These are phyloP conservation scores for Furcifer pardalis DNA, from an alignment of 2,797 vertebrate genomes.

Conservation along the genomic window DNA sequence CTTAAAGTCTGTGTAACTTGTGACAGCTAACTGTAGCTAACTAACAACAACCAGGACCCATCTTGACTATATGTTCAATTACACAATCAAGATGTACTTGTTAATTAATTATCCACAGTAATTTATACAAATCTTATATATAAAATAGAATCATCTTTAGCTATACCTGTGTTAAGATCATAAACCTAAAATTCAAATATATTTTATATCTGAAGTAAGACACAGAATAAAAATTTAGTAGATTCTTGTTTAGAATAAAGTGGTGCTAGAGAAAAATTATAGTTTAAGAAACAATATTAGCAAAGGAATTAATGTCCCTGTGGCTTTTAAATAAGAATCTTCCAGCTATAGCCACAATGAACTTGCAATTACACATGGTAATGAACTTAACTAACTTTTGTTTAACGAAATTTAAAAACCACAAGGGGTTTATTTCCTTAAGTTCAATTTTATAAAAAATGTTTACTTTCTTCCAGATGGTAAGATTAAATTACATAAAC, in stretches of 20 bases:
- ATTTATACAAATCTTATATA: too few relatives aligned
- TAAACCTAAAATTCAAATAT: neutral
- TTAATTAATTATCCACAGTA: too few relatives aligned
- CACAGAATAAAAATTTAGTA: neutral
- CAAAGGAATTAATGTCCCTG: conserved; percentile 43
- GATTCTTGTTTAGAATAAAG: neutral
- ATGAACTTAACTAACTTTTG: conserved; percentile 52
- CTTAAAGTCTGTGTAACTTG: too few relatives aligned
- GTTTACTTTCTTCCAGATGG: conserved; percentile 90
- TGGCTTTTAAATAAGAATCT: conserved; percentile 44
- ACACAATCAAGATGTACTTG: too few relatives aligned
- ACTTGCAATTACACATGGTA: conserved; percentile 58
- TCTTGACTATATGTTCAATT: too few relatives aligned
- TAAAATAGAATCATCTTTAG: too few relatives aligned
- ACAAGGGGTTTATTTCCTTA: conserved; percentile 73
- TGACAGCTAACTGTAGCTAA: too few relatives aligned
- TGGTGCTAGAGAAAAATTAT: neutral
- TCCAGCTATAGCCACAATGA: conserved; percentile 54
- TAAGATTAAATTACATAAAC: conserved; percentile 90
- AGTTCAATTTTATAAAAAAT: conserved; percentile 82
- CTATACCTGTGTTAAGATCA: too few relatives aligned
- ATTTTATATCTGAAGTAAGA: neutral
- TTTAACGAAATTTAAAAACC: conserved; percentile 70
- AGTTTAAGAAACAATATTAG: neutral
- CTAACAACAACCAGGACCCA: too few relatives aligned